Percentiles rank a stretch among this genome's conserved stretches.
phyloP scores from a whole-genome alignment of 2,888 invertebrate species.

The Reticulitermes lucifugus region DNA sequence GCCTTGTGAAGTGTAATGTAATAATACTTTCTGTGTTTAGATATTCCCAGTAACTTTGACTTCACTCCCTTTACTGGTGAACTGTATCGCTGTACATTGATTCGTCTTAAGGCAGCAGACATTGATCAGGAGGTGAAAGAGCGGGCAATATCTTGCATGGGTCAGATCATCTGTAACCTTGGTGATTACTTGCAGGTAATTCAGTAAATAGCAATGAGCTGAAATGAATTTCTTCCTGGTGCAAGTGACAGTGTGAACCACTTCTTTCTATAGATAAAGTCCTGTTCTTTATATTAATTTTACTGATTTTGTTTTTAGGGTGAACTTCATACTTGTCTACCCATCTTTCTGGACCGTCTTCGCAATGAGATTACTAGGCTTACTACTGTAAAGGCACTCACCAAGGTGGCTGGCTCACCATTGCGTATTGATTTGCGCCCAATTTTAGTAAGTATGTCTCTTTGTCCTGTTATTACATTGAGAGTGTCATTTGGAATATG shows the following conservation, averaged over 20 bases:
- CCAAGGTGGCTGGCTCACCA: constrained; percentile 92
- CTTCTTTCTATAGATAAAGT: background rate
- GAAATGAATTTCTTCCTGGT: background rate
- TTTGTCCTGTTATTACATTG: no score
- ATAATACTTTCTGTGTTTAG: constrained; percentile 55
- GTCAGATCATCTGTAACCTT: constrained; percentile 92
- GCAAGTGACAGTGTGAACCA: background rate
- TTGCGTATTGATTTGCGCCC: constrained; percentile 85
- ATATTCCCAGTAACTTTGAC: constrained; percentile 72
- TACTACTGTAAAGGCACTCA: constrained; percentile 95
- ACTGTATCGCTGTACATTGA: constrained; percentile 87
- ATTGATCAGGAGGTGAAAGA: constrained; percentile 99
- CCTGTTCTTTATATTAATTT: background rate
- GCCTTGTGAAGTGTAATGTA: background rate
- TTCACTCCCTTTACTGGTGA: constrained; percentile 82
- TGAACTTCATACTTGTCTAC: constrained; percentile 88
- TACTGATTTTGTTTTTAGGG: constrained; percentile 60
- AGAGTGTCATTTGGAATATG: background rate
- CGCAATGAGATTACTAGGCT: constrained; percentile 97
- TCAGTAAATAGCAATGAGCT: background rate
- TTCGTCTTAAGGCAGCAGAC: constrained; percentile 91
- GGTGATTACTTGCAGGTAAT: constrained; percentile 82
- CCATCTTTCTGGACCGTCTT: constrained; percentile 94
- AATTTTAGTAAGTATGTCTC: constrained; percentile 72
- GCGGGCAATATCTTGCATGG: constrained; percentile 96